Evolutionary conservation across 2,888 invertebrate genomes (phyloP), one percentile per base, ranked within the genome.

Genomic region (Drosophila lacicola): DNA sequence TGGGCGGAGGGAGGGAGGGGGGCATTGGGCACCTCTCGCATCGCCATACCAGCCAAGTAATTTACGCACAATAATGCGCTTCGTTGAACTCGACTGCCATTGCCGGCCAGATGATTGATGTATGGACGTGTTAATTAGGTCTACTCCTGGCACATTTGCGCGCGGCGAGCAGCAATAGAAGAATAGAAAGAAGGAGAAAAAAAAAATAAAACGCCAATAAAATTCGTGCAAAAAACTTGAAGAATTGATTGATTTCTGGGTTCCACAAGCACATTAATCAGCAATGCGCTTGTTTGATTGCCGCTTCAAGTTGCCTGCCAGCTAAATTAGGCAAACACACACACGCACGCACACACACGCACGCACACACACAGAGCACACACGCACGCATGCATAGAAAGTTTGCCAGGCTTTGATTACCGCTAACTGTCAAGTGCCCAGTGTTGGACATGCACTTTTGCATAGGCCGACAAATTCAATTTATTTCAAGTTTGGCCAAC

Each of bases 1-100:
- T n/a, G 34, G 9, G 17, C 17, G 47, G 14, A 29, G 10, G 19
- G 17, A 11, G 10, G 19, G 17, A 11, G n/a, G 29, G 34, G 3
- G 10, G 21, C 17, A 17, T 17, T 17, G 10, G 1, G 14, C 10
- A 11, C 9, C 45, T 14, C 47, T 62, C 63, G 54, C 68, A 75
- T 65, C 50, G 68, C 51, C 71, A 47, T 61, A 69, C 75, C 70
- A 81, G 85, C 64, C 67, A 50, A 75, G 86, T 85, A 89, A 88
- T 85, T 89, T 89, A 89, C 86, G 86, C 89, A 85, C 86, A 89
- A 89, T 89, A 85, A 88, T 89, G 74, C 85, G 89, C 89, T 65
- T 85, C 89, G 86, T 65, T 89, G 88, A 87, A 84, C 85, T 77
- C 83, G 62, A 45, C 84, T 69, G 70, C 66, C 78, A 70, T 58